Conservation (phyloP, 1,140 invertebrate species). For the Pteromalus puparum region DNA sequence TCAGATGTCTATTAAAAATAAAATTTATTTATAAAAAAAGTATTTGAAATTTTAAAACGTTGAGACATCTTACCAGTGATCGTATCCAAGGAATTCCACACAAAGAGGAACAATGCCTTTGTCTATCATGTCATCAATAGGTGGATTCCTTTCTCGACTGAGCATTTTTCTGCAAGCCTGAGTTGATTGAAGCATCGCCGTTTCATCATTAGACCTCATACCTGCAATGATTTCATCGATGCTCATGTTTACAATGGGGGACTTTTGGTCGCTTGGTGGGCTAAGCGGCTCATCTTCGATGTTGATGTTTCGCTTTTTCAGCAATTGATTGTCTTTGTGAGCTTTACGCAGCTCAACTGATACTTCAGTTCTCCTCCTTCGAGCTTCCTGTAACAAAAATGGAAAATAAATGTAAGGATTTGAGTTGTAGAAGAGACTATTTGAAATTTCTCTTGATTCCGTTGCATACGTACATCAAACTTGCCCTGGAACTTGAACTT, state of each 20-base stretch:
- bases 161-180: slow-evolving; percentile 91
- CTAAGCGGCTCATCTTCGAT: slow-evolving; percentile 75
- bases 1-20: not conserved
- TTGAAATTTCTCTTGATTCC: not conserved
- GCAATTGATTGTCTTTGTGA: slow-evolving; percentile 95
- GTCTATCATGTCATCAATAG: slow-evolving; percentile 92
- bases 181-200: slow-evolving; percentile 80
- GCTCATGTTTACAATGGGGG: slow-evolving; percentile 71
- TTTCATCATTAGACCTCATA: slow-evolving; percentile 80
- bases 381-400: slow-evolving; percentile 82
- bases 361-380: slow-evolving; percentile 90
- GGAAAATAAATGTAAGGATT: not conserved
- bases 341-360: slow-evolving; percentile 94
- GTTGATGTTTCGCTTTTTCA: slow-evolving; percentile 93
- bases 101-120: slow-evolving; percentile 91
- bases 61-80: slow-evolving; percentile 78
- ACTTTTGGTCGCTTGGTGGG: slow-evolving; percentile 77
- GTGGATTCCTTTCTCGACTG: slow-evolving; percentile 94
- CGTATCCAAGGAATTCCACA: slow-evolving; percentile 84
- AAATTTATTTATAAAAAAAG: slow-evolving; percentile 1
- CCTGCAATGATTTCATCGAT: slow-evolving; percentile 80
- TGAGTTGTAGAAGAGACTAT: not conserved
- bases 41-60: not conserved
- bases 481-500: slow-evolving; percentile 52
- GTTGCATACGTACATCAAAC: slow-evolving; percentile 34